A percentile compares a stretch with the other conserved stretches of the same genome.
Evolutionary conservation across 2,888 invertebrate species (phyloP).

Genomic region (Allygus modestus): DNA sequence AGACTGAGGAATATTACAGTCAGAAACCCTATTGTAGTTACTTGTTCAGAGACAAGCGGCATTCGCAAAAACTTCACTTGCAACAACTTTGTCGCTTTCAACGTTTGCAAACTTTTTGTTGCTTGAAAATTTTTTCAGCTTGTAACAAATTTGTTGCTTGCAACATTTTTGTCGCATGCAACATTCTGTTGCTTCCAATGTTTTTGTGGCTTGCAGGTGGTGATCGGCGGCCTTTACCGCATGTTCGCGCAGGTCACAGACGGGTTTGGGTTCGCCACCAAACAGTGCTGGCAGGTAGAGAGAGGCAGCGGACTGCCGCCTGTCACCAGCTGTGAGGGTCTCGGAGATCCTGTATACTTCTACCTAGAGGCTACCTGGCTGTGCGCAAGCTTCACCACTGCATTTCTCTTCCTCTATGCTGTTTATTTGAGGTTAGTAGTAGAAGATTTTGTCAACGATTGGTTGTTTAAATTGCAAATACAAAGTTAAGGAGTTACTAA

Average conservation of each 20-base stretch:
- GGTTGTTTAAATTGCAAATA: not conserved
- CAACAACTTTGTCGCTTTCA: no score
- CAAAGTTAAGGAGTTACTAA: no score
- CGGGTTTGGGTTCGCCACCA: conserved; percentile 73
- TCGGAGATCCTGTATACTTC: conserved; percentile 89
- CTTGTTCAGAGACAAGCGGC: no score
- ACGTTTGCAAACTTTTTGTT: no score
- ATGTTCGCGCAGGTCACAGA: conserved; percentile 74
- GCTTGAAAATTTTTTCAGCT: no score
- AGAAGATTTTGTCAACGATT: no score
- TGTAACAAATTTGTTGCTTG: no score
- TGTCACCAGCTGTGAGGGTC: conserved; percentile 87
- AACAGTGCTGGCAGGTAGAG: conserved; percentile 78
- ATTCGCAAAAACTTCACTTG: no score
- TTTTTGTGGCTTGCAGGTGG: conserved; percentile 73
- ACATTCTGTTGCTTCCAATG: no score
- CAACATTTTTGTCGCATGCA: no score
- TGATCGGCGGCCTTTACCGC: conserved; percentile 77
- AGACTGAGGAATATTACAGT: no score
- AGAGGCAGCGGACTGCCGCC: conserved; percentile 80
- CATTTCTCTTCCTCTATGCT: conserved; percentile 83
- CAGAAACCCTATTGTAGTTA: no score
- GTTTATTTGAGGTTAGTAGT: conserved; percentile 80
- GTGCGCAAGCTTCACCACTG: conserved; percentile 84
- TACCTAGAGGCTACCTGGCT: conserved; percentile 88